Evolutionary conservation across 2,888 invertebrate genomes (phyloP).

Genomic region (Troglohyphantes excavatus): DNA sequence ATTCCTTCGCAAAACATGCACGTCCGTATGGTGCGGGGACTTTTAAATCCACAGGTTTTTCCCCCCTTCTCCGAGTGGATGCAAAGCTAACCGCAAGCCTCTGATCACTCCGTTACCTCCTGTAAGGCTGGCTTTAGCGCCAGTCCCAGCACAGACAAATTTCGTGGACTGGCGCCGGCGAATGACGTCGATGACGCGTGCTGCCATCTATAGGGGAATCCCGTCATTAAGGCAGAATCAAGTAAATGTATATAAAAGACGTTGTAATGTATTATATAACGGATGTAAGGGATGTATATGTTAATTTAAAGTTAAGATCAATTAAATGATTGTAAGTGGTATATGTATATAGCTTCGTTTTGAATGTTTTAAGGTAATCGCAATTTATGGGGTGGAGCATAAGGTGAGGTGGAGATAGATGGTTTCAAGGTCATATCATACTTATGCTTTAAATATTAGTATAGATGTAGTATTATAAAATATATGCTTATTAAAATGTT

Average conservation of each 20-base stretch:
- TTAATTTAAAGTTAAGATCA: too few species aligned
- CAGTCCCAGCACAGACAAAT: slow-evolving; percentile 23
- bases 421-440: too few species aligned
- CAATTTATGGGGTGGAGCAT: too few species aligned
- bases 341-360: too few species aligned
- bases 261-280: not conserved
- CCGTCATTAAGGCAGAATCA: not conserved
- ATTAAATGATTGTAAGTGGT: too few species aligned
- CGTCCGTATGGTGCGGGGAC: slow-evolving; percentile 63
- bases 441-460: too few species aligned
- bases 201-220: slow-evolving; percentile 60
- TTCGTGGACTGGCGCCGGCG: slow-evolving; percentile 62
- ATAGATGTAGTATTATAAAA: too few species aligned
- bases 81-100: slow-evolving; percentile 55
- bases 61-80: slow-evolving; percentile 9
- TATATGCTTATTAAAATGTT: too few species aligned
- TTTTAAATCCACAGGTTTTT: slow-evolving; percentile 77
- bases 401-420: too few species aligned
- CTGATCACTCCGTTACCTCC: slow-evolving; percentile 69
- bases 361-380: too few species aligned
- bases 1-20: not conserved
- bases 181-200: slow-evolving; percentile 31
- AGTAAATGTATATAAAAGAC: not conserved
- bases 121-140: slow-evolving; percentile 63
- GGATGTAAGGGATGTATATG: too few species aligned